Evolutionary conservation across 2,113 vertebrate species (phyloP).

Genomic region (Syngnathus scovelli): DNA sequence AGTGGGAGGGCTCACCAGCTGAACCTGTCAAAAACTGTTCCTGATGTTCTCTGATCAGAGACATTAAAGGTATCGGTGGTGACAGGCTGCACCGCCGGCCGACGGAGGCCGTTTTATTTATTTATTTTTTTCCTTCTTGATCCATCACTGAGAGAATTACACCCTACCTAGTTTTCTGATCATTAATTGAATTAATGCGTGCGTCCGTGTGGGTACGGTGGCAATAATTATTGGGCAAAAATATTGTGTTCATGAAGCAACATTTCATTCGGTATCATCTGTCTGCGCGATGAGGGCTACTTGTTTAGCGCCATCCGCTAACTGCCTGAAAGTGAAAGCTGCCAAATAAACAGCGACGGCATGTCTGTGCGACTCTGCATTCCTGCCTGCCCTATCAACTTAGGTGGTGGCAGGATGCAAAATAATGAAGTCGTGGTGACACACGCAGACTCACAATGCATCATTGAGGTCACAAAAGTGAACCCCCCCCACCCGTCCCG

Average conservation of each 20-base stretch:
- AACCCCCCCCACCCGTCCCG: background rate
- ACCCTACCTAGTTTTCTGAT: conserved; percentile 1
- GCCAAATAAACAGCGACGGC: background rate
- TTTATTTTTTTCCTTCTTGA: conserved; percentile 10
- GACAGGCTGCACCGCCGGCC: conserved; percentile 17
- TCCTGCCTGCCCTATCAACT: conserved; percentile 17
- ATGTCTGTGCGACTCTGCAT: conserved; percentile 15
- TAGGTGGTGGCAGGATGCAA: conserved; percentile 19
- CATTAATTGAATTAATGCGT: background rate
- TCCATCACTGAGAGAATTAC: conserved; percentile 15
- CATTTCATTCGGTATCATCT: background rate
- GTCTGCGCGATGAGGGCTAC: background rate
- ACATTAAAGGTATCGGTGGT: conserved; percentile 38
- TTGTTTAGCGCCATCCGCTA: background rate
- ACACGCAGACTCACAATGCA: background rate
- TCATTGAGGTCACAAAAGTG: background rate
- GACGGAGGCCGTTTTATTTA: background rate
- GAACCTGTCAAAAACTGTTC: conserved; percentile 33
- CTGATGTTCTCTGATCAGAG: conserved; percentile 40
- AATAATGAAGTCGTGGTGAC: conserved; percentile 3
- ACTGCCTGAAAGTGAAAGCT: background rate
- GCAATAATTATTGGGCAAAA: background rate
- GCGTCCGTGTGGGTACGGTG: background rate
- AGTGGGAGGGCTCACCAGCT: conserved; percentile 1
- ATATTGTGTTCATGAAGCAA: background rate